A percentile compares a stretch with the other conserved stretches of the same genome.
phyloP scores from a whole-genome alignment of 2,888 invertebrate species.

The Ligdia adustata region DNA sequence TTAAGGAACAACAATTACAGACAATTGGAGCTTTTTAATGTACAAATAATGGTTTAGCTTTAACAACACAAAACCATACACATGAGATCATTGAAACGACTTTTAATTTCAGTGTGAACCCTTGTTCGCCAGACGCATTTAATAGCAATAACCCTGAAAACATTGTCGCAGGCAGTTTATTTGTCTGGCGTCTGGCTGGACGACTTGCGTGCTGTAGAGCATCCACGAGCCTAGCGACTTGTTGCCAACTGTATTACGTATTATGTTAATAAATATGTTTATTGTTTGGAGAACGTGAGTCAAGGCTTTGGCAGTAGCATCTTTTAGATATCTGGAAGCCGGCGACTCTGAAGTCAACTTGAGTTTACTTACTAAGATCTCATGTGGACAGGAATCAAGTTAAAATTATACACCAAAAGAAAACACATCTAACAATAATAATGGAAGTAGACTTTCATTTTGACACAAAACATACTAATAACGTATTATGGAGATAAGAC shows the following conservation, averaged over 20 bases:
- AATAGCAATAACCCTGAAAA: conserved; percentile 28
- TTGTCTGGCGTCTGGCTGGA: conserved; percentile 33
- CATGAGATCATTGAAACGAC: background rate
- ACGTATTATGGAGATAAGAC: too few relatives aligned
- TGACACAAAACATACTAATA: too few relatives aligned
- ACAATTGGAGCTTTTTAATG: too few relatives aligned
- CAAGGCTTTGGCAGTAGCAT: background rate
- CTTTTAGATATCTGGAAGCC: too few relatives aligned
- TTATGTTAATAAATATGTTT: conserved; percentile 17
- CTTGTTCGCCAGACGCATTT: conserved; percentile 18
- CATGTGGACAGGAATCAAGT: too few relatives aligned
- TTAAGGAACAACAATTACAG: too few relatives aligned
- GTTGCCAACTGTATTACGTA: conserved; percentile 15
- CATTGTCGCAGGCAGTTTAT: conserved; percentile 29
- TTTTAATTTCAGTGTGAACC: conserved; percentile 10
- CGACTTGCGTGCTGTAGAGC: conserved; percentile 13
- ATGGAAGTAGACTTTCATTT: too few relatives aligned
- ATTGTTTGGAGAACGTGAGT: background rate
- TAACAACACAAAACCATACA: background rate
- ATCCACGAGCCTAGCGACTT: conserved; percentile 5
- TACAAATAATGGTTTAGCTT: too few relatives aligned
- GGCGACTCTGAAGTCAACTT: too few relatives aligned
- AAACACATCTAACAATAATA: too few relatives aligned
- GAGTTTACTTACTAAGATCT: too few relatives aligned
- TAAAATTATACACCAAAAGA: too few relatives aligned